Conservation (phyloP, 2,113 vertebrate genomes). For the Sclerurus mexicanus region DNA sequence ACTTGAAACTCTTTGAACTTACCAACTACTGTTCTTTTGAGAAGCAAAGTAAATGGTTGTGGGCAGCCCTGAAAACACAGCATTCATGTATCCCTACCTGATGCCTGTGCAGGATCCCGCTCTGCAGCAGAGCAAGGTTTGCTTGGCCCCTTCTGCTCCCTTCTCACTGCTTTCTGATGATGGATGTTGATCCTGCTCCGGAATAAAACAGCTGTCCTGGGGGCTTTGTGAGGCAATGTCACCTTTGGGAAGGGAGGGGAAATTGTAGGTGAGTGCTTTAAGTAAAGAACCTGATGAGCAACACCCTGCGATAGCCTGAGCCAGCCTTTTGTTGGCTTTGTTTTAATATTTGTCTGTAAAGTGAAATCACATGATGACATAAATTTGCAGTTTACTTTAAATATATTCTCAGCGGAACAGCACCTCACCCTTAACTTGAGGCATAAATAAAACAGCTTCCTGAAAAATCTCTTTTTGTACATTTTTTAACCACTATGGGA, state of each 20-base stretch:
- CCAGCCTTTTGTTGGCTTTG: not conserved
- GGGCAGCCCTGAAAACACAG: not conserved
- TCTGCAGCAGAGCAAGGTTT: not conserved
- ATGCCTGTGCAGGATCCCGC: not conserved
- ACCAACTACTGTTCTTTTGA: not conserved
- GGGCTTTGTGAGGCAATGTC: not conserved
- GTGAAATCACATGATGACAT: not conserved
- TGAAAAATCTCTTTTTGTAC: not conserved
- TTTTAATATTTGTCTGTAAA: not conserved
- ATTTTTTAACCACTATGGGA: not conserved
- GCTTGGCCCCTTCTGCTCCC: not conserved
- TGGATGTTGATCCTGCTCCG: not conserved
- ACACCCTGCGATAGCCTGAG: rapidly evolving
- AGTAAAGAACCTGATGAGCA: not conserved
- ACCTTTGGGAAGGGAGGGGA: not conserved
- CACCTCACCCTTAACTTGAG: not conserved
- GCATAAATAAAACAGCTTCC: not conserved
- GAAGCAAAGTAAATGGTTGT: not conserved
- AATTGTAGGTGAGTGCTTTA: not conserved
- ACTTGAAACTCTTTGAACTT: not conserved
- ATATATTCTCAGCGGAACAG: not conserved
- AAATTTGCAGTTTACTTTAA: not conserved
- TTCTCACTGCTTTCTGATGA: not conserved
- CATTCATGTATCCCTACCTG: not conserved
- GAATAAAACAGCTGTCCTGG: not conserved